phyloP scores from a whole-genome alignment of 1,140 invertebrate genomes.

The Drosophila bifasciata region DNA sequence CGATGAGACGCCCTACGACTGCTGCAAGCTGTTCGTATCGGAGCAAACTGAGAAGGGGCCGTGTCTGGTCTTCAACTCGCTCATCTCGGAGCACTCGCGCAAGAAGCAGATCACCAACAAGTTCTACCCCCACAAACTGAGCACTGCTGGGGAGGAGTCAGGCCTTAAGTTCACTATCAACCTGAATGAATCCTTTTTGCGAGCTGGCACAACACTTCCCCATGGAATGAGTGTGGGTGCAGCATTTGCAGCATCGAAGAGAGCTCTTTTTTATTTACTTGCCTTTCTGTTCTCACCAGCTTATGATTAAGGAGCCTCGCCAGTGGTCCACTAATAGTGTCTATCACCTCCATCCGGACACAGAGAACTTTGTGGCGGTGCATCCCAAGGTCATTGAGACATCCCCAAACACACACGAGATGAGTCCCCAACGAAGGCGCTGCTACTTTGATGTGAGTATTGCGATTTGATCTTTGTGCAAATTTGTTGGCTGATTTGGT shows the following conservation, averaged over 20 bases:
- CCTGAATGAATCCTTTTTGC: conserved; percentile 32
- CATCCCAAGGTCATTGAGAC: conserved; percentile 52
- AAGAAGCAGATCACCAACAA: conserved; percentile 60
- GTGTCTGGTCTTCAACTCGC: conserved; percentile 72
- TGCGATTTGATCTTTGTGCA: too few relatives aligned
- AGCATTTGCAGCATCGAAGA: background rate
- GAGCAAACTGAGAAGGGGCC: conserved; percentile 64
- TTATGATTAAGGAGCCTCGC: conserved; percentile 64
- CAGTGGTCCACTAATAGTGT: conserved; percentile 54
- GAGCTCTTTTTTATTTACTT: too few relatives aligned
- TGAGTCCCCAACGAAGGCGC: conserved; percentile 42
- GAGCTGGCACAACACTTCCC: conserved; percentile 3
- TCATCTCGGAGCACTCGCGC: conserved; percentile 64
- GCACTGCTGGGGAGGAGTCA: conserved; percentile 62
- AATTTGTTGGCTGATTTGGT: too few relatives aligned
- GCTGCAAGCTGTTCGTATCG: conserved; percentile 64
- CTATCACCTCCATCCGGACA: conserved; percentile 53
- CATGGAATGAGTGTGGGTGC: conserved; percentile 57
- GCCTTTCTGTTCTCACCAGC: conserved; percentile 14
- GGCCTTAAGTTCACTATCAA: conserved; percentile 56
- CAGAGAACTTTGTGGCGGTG: conserved; percentile 64
- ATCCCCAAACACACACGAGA: conserved; percentile 32
- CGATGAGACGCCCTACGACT: conserved; percentile 60
- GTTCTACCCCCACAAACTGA: conserved; percentile 62
- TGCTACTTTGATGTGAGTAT: conserved; percentile 64